Evolutionary conservation across 2,113 vertebrate genomes (phyloP).

Genomic region (Poeciliopsis occidentalis): DNA sequence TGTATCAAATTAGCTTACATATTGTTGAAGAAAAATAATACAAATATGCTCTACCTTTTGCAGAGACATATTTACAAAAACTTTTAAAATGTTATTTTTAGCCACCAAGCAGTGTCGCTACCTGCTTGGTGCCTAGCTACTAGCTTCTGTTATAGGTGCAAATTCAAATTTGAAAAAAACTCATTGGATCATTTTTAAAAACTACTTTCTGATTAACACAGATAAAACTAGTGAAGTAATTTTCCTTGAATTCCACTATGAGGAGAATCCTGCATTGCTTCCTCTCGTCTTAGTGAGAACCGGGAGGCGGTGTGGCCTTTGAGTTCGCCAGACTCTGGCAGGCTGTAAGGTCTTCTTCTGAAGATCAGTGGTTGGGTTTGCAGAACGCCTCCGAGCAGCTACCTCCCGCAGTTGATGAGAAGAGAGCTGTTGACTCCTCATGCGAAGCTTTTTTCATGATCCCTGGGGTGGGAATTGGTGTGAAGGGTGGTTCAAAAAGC

Average conservation of each 20-base stretch:
- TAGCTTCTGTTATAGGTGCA: background rate
- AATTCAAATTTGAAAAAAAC: background rate
- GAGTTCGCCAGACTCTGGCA: constrained; percentile 19
- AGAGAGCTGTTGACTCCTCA: constrained; percentile 45
- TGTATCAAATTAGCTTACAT: no score
- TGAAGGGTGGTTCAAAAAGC: constrained; percentile 11
- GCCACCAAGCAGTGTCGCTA: no score
- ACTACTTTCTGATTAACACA: background rate
- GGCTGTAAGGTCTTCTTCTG: constrained; percentile 44
- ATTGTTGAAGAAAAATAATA: no score
- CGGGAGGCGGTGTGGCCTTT: constrained; percentile 18
- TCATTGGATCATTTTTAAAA: background rate
- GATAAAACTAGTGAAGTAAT: background rate
- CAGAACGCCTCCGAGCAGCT: constrained; percentile 7
- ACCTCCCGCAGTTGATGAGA: constrained; percentile 33
- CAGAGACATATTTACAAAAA: no score
- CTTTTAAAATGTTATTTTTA: background rate
- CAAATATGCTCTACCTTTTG: no score
- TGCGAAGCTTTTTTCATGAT: constrained; percentile 42
- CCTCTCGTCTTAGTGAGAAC: background rate
- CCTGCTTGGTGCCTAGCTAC: no score
- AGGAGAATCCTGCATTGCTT: background rate
- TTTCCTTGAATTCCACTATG: background rate
- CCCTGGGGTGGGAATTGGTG: constrained; percentile 1
- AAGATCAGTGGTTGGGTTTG: constrained; percentile 44